phyloP scores from a whole-genome alignment of 2,113 vertebrate genomes.

The Centropus bengalensis region DNA sequence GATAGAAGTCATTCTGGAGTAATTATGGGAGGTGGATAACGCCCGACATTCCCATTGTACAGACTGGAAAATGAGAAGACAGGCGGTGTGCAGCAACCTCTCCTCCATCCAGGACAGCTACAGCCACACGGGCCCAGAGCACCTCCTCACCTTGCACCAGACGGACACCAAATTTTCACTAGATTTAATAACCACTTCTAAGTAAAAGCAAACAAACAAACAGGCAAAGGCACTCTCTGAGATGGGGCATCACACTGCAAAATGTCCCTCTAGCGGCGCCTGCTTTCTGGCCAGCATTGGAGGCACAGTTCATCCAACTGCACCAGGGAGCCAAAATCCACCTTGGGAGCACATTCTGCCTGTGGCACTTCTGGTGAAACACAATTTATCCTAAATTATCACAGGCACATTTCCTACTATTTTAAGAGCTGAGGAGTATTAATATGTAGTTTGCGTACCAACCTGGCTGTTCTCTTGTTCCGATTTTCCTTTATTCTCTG shows the following conservation, averaged over 20 bases:
- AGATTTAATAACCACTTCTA: too few species aligned
- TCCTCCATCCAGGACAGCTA: rapidly evolving
- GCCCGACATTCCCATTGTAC: not conserved
- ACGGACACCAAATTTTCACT: not conserved
- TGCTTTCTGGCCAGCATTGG: rapidly evolving
- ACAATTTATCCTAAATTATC: rapidly evolving
- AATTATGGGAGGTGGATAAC: not conserved
- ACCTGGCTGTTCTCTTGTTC: rapidly evolving
- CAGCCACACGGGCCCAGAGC: rapidly evolving
- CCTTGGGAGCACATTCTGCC: not conserved
- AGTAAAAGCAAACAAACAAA: not conserved
- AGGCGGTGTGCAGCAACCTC: rapidly evolving
- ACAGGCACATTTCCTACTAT: not conserved
- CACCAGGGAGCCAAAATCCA: not conserved
- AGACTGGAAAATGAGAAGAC: not conserved
- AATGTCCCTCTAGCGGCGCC: rapidly evolving
- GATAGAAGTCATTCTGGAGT: not conserved
- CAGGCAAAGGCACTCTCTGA: not conserved
- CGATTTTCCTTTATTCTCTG: not conserved
- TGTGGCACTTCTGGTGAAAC: not conserved
- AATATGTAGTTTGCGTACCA: not conserved
- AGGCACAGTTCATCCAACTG: too few species aligned
- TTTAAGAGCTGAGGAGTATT: not conserved
- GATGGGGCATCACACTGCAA: not conserved
- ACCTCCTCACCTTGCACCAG: not conserved